phyloP scores from a whole-genome alignment of 2,888 invertebrate species.

The Polymixis lichenea region DNA sequence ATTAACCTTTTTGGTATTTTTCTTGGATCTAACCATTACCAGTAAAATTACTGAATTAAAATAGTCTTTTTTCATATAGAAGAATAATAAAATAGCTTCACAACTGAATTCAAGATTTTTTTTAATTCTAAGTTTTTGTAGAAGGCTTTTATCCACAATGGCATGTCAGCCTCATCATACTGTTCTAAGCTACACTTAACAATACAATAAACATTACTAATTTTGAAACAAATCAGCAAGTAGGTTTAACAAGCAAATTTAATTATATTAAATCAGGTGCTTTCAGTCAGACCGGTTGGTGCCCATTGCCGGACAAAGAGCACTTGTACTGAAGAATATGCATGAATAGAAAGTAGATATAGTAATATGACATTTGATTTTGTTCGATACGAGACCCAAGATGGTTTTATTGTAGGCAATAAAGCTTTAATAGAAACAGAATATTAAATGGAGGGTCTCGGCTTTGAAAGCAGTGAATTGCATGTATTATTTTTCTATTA shows the following conservation, averaged over 20 bases:
- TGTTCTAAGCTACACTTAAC: no score
- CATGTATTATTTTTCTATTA: conserved; percentile 51
- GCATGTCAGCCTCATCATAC: no score
- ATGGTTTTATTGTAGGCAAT: conserved; percentile 49
- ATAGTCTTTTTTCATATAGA: not conserved
- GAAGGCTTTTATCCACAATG: no score
- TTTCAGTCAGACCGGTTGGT: conserved; percentile 62
- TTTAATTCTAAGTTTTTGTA: no score
- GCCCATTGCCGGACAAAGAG: conserved; percentile 61
- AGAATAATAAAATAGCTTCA: not conserved
- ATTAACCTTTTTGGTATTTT: conserved; percentile 8
- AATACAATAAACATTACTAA: no score
- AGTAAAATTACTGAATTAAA: conserved; percentile 14
- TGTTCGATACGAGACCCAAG: conserved; percentile 44
- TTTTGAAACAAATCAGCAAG: no score
- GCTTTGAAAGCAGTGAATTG: conserved; percentile 50
- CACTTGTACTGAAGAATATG: conserved; percentile 63
- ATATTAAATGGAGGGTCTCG: conserved; percentile 43
- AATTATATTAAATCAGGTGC: conserved; percentile 66
- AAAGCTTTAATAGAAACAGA: conserved; percentile 51
- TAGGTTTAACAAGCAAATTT: conserved; percentile 51
- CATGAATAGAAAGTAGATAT: conserved; percentile 65
- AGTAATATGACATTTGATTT: conserved; percentile 64
- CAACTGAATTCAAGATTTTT: conserved; percentile 21
- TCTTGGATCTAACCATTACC: not conserved